Evolutionary conservation across 2,797 vertebrate species (phyloP).

Genomic region (Acropternis orthonyx): DNA sequence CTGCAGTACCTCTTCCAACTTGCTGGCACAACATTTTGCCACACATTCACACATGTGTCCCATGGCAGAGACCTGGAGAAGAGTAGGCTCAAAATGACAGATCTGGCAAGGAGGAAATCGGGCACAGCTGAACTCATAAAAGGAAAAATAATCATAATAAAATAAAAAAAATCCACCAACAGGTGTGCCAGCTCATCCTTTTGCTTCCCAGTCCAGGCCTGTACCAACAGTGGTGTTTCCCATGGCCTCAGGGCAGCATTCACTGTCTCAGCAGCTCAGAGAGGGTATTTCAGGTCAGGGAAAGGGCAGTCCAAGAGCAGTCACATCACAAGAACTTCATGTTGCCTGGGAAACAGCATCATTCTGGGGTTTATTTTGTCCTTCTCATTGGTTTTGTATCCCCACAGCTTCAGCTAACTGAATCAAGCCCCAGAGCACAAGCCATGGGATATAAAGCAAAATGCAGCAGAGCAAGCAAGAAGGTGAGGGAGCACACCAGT

Average conservation of each 20-base stretch:
- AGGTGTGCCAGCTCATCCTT: background rate
- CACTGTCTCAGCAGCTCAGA: background rate
- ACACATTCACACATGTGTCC: background rate
- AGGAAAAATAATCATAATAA: background rate
- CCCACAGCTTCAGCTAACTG: background rate
- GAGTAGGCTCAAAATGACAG: background rate
- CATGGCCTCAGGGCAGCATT: background rate
- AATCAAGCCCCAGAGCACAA: background rate
- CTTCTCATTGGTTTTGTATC: background rate
- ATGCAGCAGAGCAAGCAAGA: background rate
- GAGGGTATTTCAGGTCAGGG: background rate
- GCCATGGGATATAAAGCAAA: background rate
- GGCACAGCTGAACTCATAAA: background rate
- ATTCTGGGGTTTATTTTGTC: background rate
- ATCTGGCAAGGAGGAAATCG: background rate
- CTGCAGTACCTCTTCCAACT: background rate
- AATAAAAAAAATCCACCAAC: too few species aligned
- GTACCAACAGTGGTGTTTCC: background rate
- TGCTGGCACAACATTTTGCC: background rate
- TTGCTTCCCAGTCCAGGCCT: background rate
- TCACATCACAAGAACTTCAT: accelerated
- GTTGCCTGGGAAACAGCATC: conserved; percentile 22
- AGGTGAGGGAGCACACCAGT: background rate
- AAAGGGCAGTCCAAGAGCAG: background rate
- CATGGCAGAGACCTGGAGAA: background rate